Evolutionary conservation across 1,140 invertebrate genomes (phyloP).

Genomic region (Neodiprion fabricii): DNA sequence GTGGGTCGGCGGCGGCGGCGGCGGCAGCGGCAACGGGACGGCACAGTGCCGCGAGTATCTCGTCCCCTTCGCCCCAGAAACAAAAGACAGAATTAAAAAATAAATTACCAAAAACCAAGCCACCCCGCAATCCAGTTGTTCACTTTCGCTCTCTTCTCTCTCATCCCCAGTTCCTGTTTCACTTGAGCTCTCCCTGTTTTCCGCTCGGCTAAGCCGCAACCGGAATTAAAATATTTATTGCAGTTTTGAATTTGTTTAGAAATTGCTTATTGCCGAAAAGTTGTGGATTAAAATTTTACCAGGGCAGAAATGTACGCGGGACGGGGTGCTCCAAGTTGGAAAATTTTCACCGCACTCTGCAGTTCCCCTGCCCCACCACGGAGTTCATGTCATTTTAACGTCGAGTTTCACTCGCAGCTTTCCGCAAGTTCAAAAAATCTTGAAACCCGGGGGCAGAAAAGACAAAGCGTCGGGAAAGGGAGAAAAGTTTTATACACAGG

Average conservation of each 20-base stretch:
- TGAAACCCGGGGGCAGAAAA: too few species aligned
- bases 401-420: too few species aligned
- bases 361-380: too few species aligned
- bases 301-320: constrained; percentile 8
- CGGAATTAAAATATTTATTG: constrained; percentile 52
- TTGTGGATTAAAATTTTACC: constrained; percentile 55
- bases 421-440: too few species aligned
- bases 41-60: background rate
- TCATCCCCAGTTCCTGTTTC: background rate
- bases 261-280: constrained; percentile 50
- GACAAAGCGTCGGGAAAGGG: too few species aligned
- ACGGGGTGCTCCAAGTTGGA: background rate
- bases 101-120: constrained; percentile 38
- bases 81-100: constrained; percentile 49
- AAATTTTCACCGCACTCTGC: constrained; percentile 3
- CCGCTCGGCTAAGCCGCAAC: background rate
- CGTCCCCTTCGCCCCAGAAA: constrained; percentile 22
- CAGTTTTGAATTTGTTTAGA: constrained; percentile 45
- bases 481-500: too few species aligned
- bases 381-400: too few species aligned
- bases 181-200: background rate
- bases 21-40: background rate
- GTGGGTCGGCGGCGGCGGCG: background rate
- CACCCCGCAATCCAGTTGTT: background rate
- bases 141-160: background rate